Base-by-base conservation (phyloP, 2,113 vertebrate species). In the Platysteira castanea region DNA sequence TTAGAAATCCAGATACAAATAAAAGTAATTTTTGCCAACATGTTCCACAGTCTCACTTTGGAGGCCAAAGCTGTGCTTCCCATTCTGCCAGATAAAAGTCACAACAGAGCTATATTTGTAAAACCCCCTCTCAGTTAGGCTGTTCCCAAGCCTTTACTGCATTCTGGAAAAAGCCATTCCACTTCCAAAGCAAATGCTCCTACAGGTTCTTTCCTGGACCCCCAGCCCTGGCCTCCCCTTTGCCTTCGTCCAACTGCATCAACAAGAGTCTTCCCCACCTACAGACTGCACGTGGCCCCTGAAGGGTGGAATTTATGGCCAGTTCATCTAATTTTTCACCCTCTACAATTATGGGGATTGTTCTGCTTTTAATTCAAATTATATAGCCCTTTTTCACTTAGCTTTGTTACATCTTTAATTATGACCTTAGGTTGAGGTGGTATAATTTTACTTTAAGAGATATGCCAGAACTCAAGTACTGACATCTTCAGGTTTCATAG, bases 361-460 rank as follows among this genome's bases (percentile, higher is more conserved):
- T 64, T 89, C 76, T 67, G 8, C 63, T 91, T 96, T 92, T 89
- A 41, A 78, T 61, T 81, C 21, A 75, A 95, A 78, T 85, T 85
- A 52, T 84, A 85, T 18, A 97, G 46, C 81, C 49, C 93, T 91
- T 98, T 97, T 85, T 75, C 95, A 96, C 89, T 98, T 98, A 97
- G 96, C 87, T 97, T 97, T 91, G 89, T 97, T 97, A 96, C 94
- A 91, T 54, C 96, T 97, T 97, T 98, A 98, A 98, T 98, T 98
- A 98, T 15, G 95, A 98, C 97, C 96, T 98, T 97, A 96, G 90
- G 89, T 61, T 95, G 92, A 93, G 95, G 95, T 96, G 91, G 93
- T 97, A 96, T 98, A 98, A 98, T 98, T 98, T 97, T 95, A 93
- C 90, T 87, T 93, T 84, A 97, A 97, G 94, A 95, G 95, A 86